These are phyloP conservation scores for Bombus superbus DNA, from an alignment of 1,140 invertebrate genomes.

Conservation along the genomic window DNA sequence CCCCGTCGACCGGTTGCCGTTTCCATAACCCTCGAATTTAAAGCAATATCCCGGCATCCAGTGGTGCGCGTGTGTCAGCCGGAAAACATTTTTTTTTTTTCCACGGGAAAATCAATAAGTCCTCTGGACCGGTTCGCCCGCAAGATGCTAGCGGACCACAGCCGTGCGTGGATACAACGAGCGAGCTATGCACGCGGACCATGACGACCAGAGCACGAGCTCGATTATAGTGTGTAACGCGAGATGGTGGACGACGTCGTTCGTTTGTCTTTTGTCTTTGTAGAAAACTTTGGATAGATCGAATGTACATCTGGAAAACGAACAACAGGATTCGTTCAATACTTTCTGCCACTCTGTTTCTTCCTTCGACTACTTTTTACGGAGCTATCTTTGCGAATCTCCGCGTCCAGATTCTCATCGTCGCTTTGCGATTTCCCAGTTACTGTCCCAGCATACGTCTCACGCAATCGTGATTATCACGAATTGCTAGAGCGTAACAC, in stretches of 20 bases:
- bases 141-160: background rate
- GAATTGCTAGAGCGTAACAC: too few species aligned
- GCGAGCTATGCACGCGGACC: background rate
- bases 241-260: background rate
- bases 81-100: constrained; percentile 11
- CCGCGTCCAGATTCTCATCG: too few species aligned
- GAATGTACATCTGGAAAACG: background rate
- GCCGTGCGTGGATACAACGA: background rate
- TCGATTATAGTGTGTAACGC: background rate
- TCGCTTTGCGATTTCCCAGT: too few species aligned
- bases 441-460: too few species aligned
- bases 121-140: background rate
- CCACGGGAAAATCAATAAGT: constrained; percentile 10
- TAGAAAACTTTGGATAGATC: background rate
- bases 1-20: background rate
- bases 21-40: constrained; percentile 25
- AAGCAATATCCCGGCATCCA: constrained; percentile 11
- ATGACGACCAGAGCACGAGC: too few species aligned
- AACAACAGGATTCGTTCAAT: background rate
- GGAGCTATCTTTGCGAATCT: too few species aligned
- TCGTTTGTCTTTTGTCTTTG: too few species aligned
- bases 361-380: background rate
- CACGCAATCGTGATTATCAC: too few species aligned
- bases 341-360: background rate
- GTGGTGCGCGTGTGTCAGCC: constrained; percentile 10